A percentile compares a stretch with the other conserved stretches of the same genome.
phyloP scores from a whole-genome alignment of 2,113 vertebrate species.

The Ramphastos sulfuratus region DNA sequence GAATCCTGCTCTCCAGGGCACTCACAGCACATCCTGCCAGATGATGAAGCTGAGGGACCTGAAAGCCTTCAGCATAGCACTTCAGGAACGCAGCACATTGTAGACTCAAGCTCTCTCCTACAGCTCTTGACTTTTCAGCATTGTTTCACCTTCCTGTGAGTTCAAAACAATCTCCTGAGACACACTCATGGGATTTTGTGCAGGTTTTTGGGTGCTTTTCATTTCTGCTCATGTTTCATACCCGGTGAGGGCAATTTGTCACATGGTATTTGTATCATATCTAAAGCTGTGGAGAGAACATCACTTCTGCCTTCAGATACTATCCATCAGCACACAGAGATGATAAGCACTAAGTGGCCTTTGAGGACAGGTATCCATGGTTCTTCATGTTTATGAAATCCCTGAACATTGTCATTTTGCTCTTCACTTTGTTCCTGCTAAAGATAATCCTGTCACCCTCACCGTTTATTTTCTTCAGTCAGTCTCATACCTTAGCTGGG shows the following conservation, averaged over 20 bases:
- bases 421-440: neutral
- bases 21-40: fast-evolving
- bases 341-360: neutral
- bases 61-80: neutral
- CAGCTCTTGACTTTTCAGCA: neutral
- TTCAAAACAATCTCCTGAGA: neutral
- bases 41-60: neutral
- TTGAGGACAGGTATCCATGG: neutral
- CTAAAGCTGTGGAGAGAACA: neutral
- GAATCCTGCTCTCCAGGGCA: neutral
- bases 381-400: neutral
- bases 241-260: neutral
- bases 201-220: neutral
- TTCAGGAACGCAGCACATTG: neutral
- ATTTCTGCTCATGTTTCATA: neutral
- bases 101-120: neutral
- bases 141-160: neutral
- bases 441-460: neutral
- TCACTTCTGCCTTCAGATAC: neutral
- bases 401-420: neutral
- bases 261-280: neutral
- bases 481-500: neutral
- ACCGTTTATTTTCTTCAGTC: neutral
- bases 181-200: neutral
- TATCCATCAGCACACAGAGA: neutral